phyloP scores from a whole-genome alignment of 53 echinoderm and acorn worm species.

The Crossaster papposus region DNA sequence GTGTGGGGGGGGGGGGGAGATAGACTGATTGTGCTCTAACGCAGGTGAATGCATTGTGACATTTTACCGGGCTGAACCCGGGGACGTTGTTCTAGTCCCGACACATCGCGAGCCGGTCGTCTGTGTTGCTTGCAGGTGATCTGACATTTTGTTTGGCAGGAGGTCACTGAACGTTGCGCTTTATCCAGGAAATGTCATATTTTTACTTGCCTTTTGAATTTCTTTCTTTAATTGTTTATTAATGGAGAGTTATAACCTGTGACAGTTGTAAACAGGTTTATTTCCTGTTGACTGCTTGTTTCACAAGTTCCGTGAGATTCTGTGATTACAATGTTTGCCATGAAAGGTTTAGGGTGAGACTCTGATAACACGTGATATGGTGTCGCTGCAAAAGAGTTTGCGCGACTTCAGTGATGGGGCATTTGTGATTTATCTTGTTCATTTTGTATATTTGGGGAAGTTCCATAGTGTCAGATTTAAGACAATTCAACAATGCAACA shows the following conservation, averaged over 20 bases:
- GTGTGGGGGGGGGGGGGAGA: not conserved
- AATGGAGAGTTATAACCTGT: not conserved
- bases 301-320: too few species aligned
- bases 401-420: not conserved
- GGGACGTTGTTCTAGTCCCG: conserved; percentile 6
- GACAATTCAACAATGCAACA: too few species aligned
- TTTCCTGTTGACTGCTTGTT: too few species aligned
- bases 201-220: not conserved
- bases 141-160: not conserved
- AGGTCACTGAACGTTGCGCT: conserved; percentile 16
- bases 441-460: not conserved
- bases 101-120: not conserved
- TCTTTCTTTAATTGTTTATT: not conserved
- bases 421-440: not conserved
- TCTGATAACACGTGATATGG: too few species aligned
- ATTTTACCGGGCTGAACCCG: conserved; percentile 5
- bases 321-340: too few species aligned
- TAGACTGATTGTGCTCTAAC: not conserved
- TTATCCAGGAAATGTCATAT: not conserved
- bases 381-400: too few species aligned
- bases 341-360: too few species aligned
- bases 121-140: conserved; percentile 5
- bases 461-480: too few species aligned
- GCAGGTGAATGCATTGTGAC: conserved; percentile 27
- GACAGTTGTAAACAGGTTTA: not conserved